phyloP scores from a whole-genome alignment of 2,113 vertebrate genomes.

The Salvelinus alpinus region DNA sequence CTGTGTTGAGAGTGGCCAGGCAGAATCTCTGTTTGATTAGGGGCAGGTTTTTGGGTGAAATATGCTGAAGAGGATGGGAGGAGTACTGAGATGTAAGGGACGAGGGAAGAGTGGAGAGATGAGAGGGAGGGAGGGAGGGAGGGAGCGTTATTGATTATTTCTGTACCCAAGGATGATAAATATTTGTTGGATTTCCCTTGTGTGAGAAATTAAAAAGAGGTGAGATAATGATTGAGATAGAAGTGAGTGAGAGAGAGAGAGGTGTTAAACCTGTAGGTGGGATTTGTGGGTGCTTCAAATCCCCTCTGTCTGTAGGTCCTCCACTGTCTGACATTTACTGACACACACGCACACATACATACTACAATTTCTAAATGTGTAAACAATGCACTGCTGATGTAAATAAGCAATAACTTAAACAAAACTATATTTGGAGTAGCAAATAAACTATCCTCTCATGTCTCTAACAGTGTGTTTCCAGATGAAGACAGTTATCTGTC shows the following conservation, averaged over 20 bases:
- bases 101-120: too few relatives aligned
- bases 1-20: background rate
- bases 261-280: slow-evolving; percentile 10
- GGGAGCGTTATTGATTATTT: too few relatives aligned
- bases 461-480: background rate
- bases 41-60: too few relatives aligned
- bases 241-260: background rate
- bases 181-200: too few relatives aligned
- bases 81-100: too few relatives aligned
- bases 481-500: background rate
- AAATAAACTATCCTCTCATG: background rate
- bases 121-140: background rate
- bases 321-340: slow-evolving; percentile 65
- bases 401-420: background rate
- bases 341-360: slow-evolving; percentile 2
- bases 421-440: background rate
- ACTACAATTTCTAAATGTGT: background rate
- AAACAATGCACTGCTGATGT: background rate
- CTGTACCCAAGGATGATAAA: too few relatives aligned
- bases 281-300: slow-evolving; percentile 66
- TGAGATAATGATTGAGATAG: background rate
- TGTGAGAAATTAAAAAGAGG: background rate
- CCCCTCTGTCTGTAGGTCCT: slow-evolving; percentile 43
- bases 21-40: background rate
- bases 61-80: too few relatives aligned